Percentiles rank a stretch among this genome's conserved stretches.
Evolutionary conservation across 2,888 invertebrate genomes (phyloP).

Genomic region (Watsonalla binaria): DNA sequence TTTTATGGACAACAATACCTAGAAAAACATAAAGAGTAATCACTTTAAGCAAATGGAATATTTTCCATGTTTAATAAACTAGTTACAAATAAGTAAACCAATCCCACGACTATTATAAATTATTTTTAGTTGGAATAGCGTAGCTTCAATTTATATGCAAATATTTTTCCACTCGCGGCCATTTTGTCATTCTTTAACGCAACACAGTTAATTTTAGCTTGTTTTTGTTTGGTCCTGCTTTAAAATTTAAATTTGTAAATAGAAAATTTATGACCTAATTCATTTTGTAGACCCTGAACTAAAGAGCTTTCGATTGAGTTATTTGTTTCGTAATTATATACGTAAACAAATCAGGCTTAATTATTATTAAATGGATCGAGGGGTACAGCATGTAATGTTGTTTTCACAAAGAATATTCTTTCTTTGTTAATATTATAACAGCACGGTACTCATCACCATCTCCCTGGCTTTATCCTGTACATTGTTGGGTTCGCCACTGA

Average conservation of each 20-base stretch:
- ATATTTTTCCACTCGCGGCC: background rate
- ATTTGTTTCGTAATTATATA: no score
- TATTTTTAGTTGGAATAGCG: conserved; percentile 1
- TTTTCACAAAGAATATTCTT: no score
- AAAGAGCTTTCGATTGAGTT: no score
- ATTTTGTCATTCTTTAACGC: background rate
- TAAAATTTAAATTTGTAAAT: background rate
- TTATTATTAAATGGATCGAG: no score
- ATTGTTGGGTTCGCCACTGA: no score
- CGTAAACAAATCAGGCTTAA: no score
- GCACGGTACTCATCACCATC: no score
- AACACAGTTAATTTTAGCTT: background rate
- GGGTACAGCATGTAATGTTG: no score
- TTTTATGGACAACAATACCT: no score
- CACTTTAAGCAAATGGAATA: background rate
- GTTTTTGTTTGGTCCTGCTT: background rate
- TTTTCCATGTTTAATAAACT: background rate
- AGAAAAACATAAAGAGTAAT: no score
- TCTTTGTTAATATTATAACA: no score
- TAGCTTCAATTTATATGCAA: background rate
- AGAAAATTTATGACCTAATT: background rate
- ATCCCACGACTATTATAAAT: background rate
- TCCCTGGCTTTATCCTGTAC: no score
- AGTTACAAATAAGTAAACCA: background rate
- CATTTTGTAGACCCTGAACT: background rate